A percentile compares a stretch with the other conserved stretches of the same genome.
Conservation (phyloP, 2,113 vertebrate species). For the Tragulus kanchil region DNA sequence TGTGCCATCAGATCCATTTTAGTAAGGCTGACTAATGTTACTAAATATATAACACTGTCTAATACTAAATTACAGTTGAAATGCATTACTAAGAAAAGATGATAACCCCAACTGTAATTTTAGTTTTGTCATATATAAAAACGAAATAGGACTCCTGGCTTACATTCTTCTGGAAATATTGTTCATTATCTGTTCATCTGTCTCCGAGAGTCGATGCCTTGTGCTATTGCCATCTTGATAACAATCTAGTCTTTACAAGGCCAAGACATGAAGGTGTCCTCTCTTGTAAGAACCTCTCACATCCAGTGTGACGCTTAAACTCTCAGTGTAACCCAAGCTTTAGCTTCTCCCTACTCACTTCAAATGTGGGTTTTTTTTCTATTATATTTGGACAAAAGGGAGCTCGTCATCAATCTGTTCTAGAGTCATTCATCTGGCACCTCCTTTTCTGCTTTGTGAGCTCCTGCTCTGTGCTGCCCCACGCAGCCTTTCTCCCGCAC, state of each 20-base stretch:
- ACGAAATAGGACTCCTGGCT: constrained; percentile 65
- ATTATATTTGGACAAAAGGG: constrained; percentile 30
- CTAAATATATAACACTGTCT: constrained; percentile 81
- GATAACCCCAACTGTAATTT: constrained; percentile 78
- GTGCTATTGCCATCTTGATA: constrained; percentile 55
- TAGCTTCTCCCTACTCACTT: constrained; percentile 40
- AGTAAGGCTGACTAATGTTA: constrained; percentile 78
- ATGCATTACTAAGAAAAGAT: constrained; percentile 79
- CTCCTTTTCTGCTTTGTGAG: not conserved
- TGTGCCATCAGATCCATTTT: constrained; percentile 72
- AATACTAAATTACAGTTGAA: constrained; percentile 79
- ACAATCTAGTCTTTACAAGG: constrained; percentile 51
- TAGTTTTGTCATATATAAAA: constrained; percentile 75
- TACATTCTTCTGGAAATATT: constrained; percentile 76
- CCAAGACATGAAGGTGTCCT: constrained; percentile 50
- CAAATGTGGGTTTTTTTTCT: constrained; percentile 3
- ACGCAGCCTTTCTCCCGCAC: not conserved
- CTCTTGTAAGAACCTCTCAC: constrained; percentile 55
- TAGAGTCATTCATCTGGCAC: constrained; percentile 3
- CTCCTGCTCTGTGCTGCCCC: not conserved
- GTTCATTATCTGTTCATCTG: constrained; percentile 78
- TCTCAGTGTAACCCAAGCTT: constrained; percentile 34
- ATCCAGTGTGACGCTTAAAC: constrained; percentile 34
- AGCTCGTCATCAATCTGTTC: constrained; percentile 18
- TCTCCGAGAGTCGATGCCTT: constrained; percentile 70